Percentiles rank a stretch among this genome's conserved stretches.
Evolutionary conservation across 2,888 invertebrate genomes (phyloP).

Genomic region (Dolichopus griseipennis): DNA sequence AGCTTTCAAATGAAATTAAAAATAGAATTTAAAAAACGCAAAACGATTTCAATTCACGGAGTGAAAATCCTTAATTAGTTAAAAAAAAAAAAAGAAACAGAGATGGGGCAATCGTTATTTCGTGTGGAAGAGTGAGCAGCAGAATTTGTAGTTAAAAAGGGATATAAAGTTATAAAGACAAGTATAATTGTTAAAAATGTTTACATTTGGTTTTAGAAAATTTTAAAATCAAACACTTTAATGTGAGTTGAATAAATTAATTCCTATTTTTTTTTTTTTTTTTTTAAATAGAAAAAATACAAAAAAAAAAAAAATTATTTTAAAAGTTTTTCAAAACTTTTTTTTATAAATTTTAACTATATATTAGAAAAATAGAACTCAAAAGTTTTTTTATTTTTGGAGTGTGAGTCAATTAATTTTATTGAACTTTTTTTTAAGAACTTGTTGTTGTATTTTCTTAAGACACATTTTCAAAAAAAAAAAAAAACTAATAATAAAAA

Average conservation of each 20-base stretch:
- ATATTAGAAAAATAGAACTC: too few species aligned
- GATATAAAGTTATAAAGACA: conserved; percentile 6
- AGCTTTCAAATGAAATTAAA: not conserved
- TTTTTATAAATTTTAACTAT: too few species aligned
- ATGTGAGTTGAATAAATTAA: conserved; percentile 6
- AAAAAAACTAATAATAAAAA: too few species aligned
- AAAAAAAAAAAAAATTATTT: not conserved
- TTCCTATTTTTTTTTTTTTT: not conserved
- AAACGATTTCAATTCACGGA: not conserved
- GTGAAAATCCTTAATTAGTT: conserved; percentile 1
- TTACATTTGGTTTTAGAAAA: not conserved
- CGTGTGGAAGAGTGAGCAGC: not conserved
- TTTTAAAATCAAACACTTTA: conserved; percentile 1
- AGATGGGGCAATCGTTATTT: not conserved
- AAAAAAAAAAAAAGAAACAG: not conserved
- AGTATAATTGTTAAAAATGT: not conserved
- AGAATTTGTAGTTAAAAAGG: not conserved
- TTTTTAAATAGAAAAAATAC: not conserved
- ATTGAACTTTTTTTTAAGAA: too few species aligned
- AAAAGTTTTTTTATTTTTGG: too few species aligned
- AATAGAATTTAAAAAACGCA: not conserved
- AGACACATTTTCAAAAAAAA: too few species aligned
- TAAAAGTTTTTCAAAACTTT: too few species aligned
- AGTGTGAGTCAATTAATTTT: too few species aligned
- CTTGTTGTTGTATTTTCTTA: too few species aligned